Percentiles rank a stretch among this genome's conserved stretches.
Evolutionary conservation across 2,797 vertebrate genomes (phyloP).

Genomic region (Darevskia mixta): DNA sequence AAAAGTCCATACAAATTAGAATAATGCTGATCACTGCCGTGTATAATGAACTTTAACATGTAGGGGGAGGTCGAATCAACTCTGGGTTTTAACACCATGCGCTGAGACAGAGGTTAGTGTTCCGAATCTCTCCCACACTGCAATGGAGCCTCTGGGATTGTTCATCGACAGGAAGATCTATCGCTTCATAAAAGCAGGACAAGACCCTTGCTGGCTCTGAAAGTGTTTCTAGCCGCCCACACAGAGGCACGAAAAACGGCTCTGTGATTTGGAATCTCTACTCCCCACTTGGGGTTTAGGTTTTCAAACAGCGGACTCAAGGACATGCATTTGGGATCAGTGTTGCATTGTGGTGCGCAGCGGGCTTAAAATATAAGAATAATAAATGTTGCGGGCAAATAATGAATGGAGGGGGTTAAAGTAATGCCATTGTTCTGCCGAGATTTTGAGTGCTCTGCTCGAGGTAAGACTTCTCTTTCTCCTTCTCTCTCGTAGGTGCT

Average conservation of each 20-base stretch:
- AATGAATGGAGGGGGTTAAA: slow-evolving; percentile 15
- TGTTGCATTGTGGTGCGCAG: accelerated
- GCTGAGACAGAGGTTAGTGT: background rate
- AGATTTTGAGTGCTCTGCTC: slow-evolving; percentile 1
- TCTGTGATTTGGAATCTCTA: background rate
- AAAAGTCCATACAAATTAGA: slow-evolving; percentile 41
- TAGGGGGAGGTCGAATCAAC: slow-evolving; percentile 17
- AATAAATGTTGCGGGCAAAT: background rate
- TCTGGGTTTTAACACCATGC: background rate
- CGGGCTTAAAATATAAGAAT: slow-evolving; percentile 18
- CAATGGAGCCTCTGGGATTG: background rate
- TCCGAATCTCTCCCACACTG: background rate
- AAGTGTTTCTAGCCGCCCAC: background rate
- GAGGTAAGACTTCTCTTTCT: slow-evolving; percentile 32
- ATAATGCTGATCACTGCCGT: accelerated
- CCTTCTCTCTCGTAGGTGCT: slow-evolving; percentile 81
- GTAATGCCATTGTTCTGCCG: background rate
- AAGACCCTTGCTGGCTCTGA: background rate
- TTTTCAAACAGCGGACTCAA: slow-evolving; percentile 28
- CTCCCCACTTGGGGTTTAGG: background rate
- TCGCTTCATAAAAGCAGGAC: background rate
- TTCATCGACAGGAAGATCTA: slow-evolving; percentile 37
- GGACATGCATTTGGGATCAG: background rate
- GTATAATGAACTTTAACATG: slow-evolving; percentile 32
- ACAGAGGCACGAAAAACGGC: background rate